phyloP scores from a whole-genome alignment of 2,888 invertebrate species.

The Dryococelus australis region DNA sequence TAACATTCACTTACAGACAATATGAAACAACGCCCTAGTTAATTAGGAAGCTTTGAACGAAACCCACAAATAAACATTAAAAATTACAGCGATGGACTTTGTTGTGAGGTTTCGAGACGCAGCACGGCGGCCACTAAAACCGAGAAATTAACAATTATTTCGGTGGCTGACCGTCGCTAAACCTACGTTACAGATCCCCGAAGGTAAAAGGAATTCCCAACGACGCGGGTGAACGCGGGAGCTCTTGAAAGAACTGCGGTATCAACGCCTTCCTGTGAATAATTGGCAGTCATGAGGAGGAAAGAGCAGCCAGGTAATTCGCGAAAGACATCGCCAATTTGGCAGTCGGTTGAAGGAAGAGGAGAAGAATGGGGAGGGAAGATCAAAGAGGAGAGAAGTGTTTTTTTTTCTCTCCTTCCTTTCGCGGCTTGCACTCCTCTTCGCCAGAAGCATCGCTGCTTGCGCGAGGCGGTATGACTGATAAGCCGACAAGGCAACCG shows the following conservation, averaged over 20 bases:
- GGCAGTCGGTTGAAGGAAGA: neutral
- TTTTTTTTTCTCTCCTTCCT: neutral
- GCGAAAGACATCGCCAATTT: conserved; percentile 1
- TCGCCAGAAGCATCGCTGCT: neutral
- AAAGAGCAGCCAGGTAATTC: neutral
- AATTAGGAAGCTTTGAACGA: too few relatives aligned
- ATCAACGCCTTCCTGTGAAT: neutral
- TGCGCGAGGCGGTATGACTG: neutral
- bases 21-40: too few relatives aligned
- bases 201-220: neutral
- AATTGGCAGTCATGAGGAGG: neutral
- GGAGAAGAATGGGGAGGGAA: neutral
- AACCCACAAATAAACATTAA: too few relatives aligned
- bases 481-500: neutral
- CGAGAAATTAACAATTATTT: too few relatives aligned
- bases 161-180: neutral
- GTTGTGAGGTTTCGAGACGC: too few relatives aligned
- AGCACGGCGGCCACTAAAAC: too few relatives aligned
- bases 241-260: neutral
- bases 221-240: neutral
- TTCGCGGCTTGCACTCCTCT: neutral
- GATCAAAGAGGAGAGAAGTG: neutral
- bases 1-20: too few relatives aligned
- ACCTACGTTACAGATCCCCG: neutral
- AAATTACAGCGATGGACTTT: too few relatives aligned